Base-by-base conservation (phyloP, 2,888 invertebrate species). In the Papilio gigon region DNA sequence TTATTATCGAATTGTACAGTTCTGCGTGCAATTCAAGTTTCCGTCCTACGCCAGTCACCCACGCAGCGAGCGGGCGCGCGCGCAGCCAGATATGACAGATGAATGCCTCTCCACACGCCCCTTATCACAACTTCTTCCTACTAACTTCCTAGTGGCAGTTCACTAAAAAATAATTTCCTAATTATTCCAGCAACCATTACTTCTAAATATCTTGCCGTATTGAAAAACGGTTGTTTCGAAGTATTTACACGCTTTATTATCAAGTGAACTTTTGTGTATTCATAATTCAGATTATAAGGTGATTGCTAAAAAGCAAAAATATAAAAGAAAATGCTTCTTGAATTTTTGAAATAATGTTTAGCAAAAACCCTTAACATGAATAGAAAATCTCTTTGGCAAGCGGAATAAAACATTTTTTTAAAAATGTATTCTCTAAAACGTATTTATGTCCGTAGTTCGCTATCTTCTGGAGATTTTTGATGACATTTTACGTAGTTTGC, bases 101-200 rank as follows among this genome's bases (percentile, higher is more conserved):
- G 76, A 76, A 73, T 72, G 66, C 59, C 71, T 72, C 73, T 71
- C 74, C 70, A 70, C 71, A 72, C 74, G 74, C 73, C 72, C 72
- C 73, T 76, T 74, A 74, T 74, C 72, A 73, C 64, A 68, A 68
- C 71, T 71, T 74, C 75, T 74, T 72, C 70, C 71, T 69, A 59
- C 65, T 64, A 64, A 56, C 50, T 67, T 71, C 70, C 63, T 70
- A 62, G 50, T 47, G 12, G 33, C 40, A 35, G 42, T 30, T 30
- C 20, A 42, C 44, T 60, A 47, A 50, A 60, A 61, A 56, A 11
- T 30, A 3, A 30, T 56, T 53, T 56, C 12, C 14, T 14, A 50
- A 25, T 14, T 47, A 22, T 47, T 14, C 47, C 6, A 42, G 8
- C 17, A 1, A 50, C 12, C 4, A 50, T 50, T 47, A 22, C 22